A percentile compares a stretch with the other conserved stretches of the same genome.
phyloP scores from a whole-genome alignment of 53 echinoderm and acorn worm species.

The Zoroaster sp. region DNA sequence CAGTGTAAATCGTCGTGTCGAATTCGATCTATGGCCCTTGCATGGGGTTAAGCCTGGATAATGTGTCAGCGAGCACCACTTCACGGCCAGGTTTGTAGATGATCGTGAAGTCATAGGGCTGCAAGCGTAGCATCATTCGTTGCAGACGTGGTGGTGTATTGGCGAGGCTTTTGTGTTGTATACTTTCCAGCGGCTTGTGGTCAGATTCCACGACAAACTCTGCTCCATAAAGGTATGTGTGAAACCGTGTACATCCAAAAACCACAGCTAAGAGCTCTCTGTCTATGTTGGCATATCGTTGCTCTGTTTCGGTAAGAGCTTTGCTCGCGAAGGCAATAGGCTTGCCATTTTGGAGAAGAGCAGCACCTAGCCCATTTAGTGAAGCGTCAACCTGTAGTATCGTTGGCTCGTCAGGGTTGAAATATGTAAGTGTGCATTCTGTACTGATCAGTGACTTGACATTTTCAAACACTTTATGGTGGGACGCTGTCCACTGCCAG shows the following conservation, averaged over 20 bases:
- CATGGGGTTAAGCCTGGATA: slow-evolving; percentile 29
- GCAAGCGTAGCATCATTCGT: slow-evolving; percentile 21
- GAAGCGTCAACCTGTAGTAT: background rate
- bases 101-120: slow-evolving; percentile 24
- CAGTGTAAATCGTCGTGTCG: background rate
- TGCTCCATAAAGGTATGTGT: slow-evolving; percentile 62
- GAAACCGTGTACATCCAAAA: slow-evolving; percentile 32
- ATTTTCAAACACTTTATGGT: slow-evolving; percentile 32
- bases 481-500: slow-evolving; percentile 30
- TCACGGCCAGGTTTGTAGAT: slow-evolving; percentile 28
- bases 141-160: too few relatives aligned
- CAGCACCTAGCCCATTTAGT: too few relatives aligned
- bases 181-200: too few relatives aligned
- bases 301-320: slow-evolving; percentile 52
- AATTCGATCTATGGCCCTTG: background rate
- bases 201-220: slow-evolving; percentile 46
- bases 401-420: background rate
- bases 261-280: slow-evolving; percentile 26
- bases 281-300: slow-evolving; percentile 60
- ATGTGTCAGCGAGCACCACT: slow-evolving; percentile 20
- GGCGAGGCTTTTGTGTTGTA: too few relatives aligned
- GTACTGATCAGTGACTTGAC: slow-evolving; percentile 39
- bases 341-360: slow-evolving; percentile 30
- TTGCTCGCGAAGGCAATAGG: slow-evolving; percentile 68
- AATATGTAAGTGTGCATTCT: slow-evolving; percentile 41